These are phyloP conservation scores for Haemorhous mexicanus DNA, from an alignment of 2,113 vertebrate genomes.

Conservation along the genomic window DNA sequence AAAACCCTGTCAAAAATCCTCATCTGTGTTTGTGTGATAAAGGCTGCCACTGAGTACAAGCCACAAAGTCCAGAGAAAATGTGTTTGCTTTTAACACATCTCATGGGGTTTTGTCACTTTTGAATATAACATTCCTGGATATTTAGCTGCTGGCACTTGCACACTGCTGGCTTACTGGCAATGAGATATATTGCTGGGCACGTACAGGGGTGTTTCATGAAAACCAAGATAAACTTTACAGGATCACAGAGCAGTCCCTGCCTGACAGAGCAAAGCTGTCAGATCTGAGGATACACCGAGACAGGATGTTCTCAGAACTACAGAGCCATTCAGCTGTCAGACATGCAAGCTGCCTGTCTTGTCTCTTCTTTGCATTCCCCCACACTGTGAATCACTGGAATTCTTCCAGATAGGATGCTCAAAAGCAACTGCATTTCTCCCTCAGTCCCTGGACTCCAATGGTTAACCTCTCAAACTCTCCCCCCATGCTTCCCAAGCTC, in stretches of 20 bases:
- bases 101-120: not conserved
- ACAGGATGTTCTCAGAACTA: not conserved
- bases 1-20: conserved; percentile 10
- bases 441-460: not conserved
- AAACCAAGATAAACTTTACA: conserved; percentile 62
- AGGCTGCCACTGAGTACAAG: not conserved
- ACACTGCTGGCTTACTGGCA: not conserved
- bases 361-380: not conserved
- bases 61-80: not conserved
- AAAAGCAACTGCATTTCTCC: not conserved
- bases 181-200: conserved; percentile 48
- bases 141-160: not conserved
- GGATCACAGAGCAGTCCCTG: conserved; percentile 54
- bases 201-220: conserved; percentile 44
- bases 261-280: conserved; percentile 8
- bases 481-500: not conserved
- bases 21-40: conserved; percentile 31
- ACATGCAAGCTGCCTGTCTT: not conserved
- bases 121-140: not conserved
- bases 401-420: not conserved
- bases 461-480: not conserved
- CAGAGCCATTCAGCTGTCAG: not conserved
- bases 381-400: not conserved
- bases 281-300: not conserved
- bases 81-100: not conserved